Evolutionary conservation across 2,888 invertebrate species (phyloP), one percentile per base, ranked within the genome.

Genomic region (Aelia acuminata): DNA sequence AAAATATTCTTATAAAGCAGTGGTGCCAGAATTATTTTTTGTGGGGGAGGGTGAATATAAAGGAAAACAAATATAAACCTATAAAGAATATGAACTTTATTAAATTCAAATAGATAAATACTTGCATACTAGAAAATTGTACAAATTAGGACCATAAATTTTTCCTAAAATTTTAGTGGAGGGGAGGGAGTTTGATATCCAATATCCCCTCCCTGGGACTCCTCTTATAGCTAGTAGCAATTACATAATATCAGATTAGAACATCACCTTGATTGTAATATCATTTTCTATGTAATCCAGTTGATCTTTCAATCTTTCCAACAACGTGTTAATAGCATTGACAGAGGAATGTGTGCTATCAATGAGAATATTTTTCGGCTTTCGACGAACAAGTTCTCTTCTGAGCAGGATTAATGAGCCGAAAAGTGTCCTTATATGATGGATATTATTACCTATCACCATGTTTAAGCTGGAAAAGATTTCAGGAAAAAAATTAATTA

Each of bases 381-480:
- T 48, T 49, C 26, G 50, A n/a, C 75, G 47, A 15, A 7, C 2
- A 1, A 87, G 87, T 26, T 87, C 49, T 49, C 80, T 48, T 80
- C 53, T 26, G 7, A 87, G 31, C 18, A 87, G 3, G 15, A 87
- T 87, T 39, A 84, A 75, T 31, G 75, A 26, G 50, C 87, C 87
- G 26, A 84, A 18, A 26, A 50, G 87, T 31, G 80, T 35, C 20
- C 63, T 80, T n/a, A 84, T 15, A n/a, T 87, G 80, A 49, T 87
- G 84, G 49, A 87, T 39, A 50, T 48, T 87, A 49, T 87, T 87
- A 48, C 80, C 84, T n/a, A 87, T 48, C 50, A 87, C 31, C 31
- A 43, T 49, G 8, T 87, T 80, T 84, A 87, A 39, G n/a, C 87
- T 87, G 80, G 35, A 87, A 87, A 13, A 85, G 35, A 70, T 70